phyloP scores from a whole-genome alignment of 1,140 invertebrate species.

The Ceratina calcarata region DNA sequence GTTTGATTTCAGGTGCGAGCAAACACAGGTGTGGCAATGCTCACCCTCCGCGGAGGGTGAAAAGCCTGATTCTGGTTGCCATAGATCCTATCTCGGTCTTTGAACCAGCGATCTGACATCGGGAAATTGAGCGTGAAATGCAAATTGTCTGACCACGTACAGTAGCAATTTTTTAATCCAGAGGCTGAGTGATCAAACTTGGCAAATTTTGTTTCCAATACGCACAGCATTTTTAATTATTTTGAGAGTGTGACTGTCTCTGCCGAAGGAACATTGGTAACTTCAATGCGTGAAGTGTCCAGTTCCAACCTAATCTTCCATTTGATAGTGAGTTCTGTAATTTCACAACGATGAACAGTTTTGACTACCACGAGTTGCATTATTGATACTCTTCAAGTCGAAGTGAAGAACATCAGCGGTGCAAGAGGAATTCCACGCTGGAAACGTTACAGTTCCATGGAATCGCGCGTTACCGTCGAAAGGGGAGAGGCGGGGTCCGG shows the following conservation, averaged over 20 bases:
- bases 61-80: neutral
- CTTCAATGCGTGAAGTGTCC: no score
- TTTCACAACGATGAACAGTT: no score
- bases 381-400: no score
- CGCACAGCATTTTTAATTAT: no score
- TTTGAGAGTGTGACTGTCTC: no score
- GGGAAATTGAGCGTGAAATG: conserved; percentile 9
- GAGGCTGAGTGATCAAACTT: no score
- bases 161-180: neutral
- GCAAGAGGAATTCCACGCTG: conserved; percentile 14
- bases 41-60: conserved; percentile 8
- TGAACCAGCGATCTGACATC: neutral
- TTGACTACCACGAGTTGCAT: no score
- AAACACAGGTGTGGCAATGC: conserved; percentile 77
- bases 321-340: no score
- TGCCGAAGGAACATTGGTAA: no score
- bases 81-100: conserved; percentile 6
- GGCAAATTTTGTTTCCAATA: no score
- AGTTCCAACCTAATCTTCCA: no score
- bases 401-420: neutral
- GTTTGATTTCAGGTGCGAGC: conserved; percentile 75
- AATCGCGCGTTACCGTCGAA: conserved; percentile 16
- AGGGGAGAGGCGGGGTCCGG: conserved; percentile 9
- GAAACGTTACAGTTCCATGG: conserved; percentile 30
- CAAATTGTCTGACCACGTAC: neutral